phyloP scores from a whole-genome alignment of 2,888 invertebrate genomes.

The Noctuana brunneofusca region DNA sequence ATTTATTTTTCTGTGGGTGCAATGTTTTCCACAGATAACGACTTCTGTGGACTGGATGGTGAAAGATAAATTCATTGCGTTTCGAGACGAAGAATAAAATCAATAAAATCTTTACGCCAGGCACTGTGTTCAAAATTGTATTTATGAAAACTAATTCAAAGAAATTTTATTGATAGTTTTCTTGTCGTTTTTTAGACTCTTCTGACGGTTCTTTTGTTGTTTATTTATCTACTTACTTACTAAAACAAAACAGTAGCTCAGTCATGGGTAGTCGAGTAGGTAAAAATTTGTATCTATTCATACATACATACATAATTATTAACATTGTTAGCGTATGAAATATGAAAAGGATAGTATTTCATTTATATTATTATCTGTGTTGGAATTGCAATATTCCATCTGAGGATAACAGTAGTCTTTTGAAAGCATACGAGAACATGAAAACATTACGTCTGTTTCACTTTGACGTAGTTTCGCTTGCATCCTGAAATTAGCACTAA shows the following conservation, averaged over 20 bases:
- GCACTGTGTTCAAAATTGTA: not conserved
- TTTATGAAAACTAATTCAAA: not conserved
- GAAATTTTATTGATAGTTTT: not conserved
- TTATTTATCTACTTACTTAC: no score
- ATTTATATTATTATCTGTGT: not conserved
- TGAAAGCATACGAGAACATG: not conserved
- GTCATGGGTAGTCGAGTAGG: no score
- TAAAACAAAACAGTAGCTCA: no score
- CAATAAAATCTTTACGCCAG: conserved; percentile 37
- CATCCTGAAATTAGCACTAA: conserved; percentile 29
- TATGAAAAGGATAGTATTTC: no score
- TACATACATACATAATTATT: no score
- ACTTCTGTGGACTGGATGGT: conserved; percentile 36
- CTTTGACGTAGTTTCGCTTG: conserved; percentile 19
- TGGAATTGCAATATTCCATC: not conserved
- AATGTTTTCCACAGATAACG: conserved; percentile 41
- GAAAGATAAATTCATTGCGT: conserved; percentile 40
- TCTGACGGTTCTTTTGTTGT: not conserved
- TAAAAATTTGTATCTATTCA: no score
- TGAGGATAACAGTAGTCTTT: not conserved
- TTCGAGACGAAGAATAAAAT: conserved; percentile 37
- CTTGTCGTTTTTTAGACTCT: not conserved
- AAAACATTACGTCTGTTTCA: not conserved
- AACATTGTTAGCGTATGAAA: no score
- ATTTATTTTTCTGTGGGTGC: conserved; percentile 40